phyloP scores from a whole-genome alignment of 2,113 vertebrate species.

The Panthera uncia region DNA sequence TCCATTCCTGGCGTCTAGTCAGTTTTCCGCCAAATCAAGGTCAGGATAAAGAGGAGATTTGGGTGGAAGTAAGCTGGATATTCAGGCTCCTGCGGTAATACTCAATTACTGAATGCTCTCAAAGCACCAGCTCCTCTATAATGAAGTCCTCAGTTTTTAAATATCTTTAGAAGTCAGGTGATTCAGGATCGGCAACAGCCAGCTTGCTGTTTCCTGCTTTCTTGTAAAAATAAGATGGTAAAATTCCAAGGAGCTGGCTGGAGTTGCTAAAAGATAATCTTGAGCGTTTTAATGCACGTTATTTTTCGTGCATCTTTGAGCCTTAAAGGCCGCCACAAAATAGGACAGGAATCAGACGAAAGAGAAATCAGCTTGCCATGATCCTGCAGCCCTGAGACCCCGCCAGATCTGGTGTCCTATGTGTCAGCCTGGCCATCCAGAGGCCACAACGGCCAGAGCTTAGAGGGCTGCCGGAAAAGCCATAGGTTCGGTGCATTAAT shows the following conservation, averaged over 20 bases:
- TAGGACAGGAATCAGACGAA: neutral
- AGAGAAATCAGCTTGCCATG: neutral
- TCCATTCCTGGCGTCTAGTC: neutral
- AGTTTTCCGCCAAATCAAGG: slow-evolving; percentile 61
- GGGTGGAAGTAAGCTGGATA: slow-evolving; percentile 63
- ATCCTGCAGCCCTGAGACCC: neutral
- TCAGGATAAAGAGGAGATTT: slow-evolving; percentile 68
- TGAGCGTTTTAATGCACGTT: slow-evolving; percentile 26
- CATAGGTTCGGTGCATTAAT: fast-evolving
- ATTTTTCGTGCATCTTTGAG: slow-evolving; percentile 18
- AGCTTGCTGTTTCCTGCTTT: slow-evolving; percentile 53
- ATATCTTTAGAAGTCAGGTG: slow-evolving; percentile 57
- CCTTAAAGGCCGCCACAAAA: neutral
- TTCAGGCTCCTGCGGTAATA: slow-evolving; percentile 35
- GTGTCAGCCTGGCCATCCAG: neutral
- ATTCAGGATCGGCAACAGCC: neutral
- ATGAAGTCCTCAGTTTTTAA: slow-evolving; percentile 66
- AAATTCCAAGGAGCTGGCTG: slow-evolving; percentile 3
- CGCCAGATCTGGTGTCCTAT: too few species aligned
- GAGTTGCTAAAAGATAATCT: slow-evolving; percentile 27
- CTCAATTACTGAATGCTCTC: slow-evolving; percentile 68
- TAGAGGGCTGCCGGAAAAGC: neutral
- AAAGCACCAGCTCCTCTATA: slow-evolving; percentile 38
- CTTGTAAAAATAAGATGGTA: slow-evolving; percentile 29
- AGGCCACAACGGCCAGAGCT: neutral